These are phyloP conservation scores for Centropyge bicolor DNA, from an alignment of 2,797 vertebrate genomes.

Conservation along the genomic window DNA sequence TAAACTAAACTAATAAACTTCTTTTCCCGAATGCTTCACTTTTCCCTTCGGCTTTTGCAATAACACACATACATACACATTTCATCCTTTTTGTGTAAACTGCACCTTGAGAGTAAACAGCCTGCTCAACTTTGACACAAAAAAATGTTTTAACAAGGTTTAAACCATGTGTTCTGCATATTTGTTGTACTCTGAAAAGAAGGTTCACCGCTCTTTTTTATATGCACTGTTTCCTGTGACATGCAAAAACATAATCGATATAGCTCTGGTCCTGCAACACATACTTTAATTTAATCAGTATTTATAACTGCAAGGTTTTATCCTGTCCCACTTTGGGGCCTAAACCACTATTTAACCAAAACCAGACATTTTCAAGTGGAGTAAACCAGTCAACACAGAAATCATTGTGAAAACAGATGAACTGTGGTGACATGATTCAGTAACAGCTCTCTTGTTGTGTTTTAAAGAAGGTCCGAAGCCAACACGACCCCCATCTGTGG, in stretches of 20 bases:
- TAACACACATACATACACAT: constrained; percentile 10
- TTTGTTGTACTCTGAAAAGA: neutral
- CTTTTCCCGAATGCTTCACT: constrained; percentile 30
- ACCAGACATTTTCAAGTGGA: neutral
- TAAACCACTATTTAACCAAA: neutral
- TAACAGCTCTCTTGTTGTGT: constrained; percentile 36
- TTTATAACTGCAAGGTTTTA: constrained; percentile 1
- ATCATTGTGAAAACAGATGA: constrained; percentile 6
- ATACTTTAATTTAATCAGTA: constrained; percentile 34
- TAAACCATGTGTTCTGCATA: neutral
- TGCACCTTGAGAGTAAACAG: constrained; percentile 1
- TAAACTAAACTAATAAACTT: constrained; percentile 18
- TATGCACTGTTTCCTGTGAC: neutral
- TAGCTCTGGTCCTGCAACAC: neutral
- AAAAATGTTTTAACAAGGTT: neutral
- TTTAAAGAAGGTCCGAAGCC: constrained; percentile 29
- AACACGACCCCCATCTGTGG: constrained; percentile 11
- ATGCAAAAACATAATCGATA: neutral
- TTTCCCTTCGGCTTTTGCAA: constrained; percentile 1
- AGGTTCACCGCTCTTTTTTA: neutral
- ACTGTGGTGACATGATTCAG: constrained; percentile 13
- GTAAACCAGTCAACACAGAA: constrained; percentile 25
- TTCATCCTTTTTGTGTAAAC: constrained; percentile 38
- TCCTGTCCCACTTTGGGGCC: neutral
- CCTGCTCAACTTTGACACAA: constrained; percentile 16